These are phyloP conservation scores for Nesidiocoris tenuis DNA, from an alignment of 2,888 invertebrate species.

Conservation along the genomic window DNA sequence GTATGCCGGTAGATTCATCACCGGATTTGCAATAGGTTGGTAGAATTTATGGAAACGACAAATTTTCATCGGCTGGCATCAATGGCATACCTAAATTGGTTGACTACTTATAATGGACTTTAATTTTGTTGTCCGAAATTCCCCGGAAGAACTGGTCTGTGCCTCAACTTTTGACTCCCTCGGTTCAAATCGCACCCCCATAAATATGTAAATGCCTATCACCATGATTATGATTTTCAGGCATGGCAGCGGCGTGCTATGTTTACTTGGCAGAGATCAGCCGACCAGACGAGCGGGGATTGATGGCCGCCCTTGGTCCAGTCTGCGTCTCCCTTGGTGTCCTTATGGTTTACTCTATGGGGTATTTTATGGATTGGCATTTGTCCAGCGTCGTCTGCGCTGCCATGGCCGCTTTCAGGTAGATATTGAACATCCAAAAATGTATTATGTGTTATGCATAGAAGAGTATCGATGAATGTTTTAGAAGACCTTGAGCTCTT, in stretches of 20 bases:
- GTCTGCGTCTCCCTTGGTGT: constrained; percentile 72
- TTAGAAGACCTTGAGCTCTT: no score
- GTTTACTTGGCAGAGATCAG: constrained; percentile 70
- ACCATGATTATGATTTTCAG: constrained; percentile 57
- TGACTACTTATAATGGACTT: neutral
- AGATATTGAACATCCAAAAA: no score
- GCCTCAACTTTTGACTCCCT: no score
- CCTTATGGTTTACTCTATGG: constrained; percentile 67
- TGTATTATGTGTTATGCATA: no score
- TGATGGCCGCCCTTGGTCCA: constrained; percentile 69
- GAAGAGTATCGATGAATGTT: no score
- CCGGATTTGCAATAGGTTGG: constrained; percentile 53
- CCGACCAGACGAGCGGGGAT: constrained; percentile 66
- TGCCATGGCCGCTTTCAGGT: constrained; percentile 56
- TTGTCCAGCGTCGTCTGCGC: constrained; percentile 59
- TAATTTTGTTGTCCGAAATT: neutral
- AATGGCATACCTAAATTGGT: no score
- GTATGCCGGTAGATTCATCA: constrained; percentile 67
- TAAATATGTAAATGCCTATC: neutral
- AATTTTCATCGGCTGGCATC: no score
- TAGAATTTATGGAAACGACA: neutral
- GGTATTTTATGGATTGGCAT: constrained; percentile 67
- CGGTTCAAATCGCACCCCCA: neutral
- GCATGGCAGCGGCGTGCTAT: constrained; percentile 68
- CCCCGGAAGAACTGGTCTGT: no score